Evolutionary conservation across 2,113 vertebrate species (phyloP).

Genomic region (Amphilophus citrinellus): DNA sequence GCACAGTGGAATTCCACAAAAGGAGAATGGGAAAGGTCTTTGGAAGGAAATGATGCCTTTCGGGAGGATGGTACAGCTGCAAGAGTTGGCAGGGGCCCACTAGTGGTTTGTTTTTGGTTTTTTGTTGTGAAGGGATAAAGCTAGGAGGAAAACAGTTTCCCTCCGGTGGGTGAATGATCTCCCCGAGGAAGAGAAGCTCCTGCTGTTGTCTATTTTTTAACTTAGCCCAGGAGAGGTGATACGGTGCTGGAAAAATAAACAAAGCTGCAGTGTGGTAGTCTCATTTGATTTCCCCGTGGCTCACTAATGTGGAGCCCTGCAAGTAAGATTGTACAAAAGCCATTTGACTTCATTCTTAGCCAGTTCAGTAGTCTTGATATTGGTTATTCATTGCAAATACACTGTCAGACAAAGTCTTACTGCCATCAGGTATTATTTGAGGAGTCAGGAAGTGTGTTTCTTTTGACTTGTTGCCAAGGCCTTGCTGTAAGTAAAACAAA

Average conservation of each 20-base stretch:
- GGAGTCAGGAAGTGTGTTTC: not conserved
- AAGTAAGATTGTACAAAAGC: not conserved
- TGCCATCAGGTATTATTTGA: not conserved
- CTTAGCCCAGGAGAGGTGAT: constrained; percentile 43
- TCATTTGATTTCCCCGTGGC: constrained; percentile 42
- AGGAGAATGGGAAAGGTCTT: constrained; percentile 39
- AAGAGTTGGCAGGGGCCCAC: not conserved
- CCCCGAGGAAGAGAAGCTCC: constrained; percentile 18
- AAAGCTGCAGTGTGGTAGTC: constrained; percentile 21
- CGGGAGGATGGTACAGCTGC: constrained; percentile 34
- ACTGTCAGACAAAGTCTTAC: not conserved
- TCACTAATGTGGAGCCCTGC: constrained; percentile 11
- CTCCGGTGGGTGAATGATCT: not conserved
- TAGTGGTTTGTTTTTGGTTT: constrained; percentile 11
- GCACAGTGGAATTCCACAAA: constrained; percentile 35
- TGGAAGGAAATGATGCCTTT: constrained; percentile 48
- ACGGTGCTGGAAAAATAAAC: constrained; percentile 67
- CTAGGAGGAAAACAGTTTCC: not conserved
- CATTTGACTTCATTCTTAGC: not conserved
- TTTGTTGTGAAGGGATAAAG: not conserved
- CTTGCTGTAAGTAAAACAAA: not conserved
- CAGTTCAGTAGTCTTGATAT: not conserved
- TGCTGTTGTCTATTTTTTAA: constrained; percentile 36
- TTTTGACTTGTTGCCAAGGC: not conserved
- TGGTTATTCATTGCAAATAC: not conserved